Conservation (phyloP, 2,797 vertebrate genomes). For the Linurgus olivaceus region DNA sequence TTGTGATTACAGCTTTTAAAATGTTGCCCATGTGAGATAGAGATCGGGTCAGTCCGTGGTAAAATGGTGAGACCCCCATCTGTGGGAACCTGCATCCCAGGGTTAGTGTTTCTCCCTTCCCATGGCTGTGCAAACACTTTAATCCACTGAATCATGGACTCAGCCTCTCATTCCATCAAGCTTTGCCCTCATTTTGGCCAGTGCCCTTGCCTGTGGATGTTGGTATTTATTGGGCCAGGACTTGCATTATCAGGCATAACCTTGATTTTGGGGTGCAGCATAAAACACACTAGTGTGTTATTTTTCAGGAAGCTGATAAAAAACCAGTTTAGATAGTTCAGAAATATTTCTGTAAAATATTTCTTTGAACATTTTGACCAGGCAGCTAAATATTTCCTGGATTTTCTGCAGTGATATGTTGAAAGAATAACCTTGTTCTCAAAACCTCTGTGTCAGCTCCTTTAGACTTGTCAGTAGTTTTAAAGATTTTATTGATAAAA, state of each 20-base stretch:
- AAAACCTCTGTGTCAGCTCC: slow-evolving; percentile 24
- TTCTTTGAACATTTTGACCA: not conserved
- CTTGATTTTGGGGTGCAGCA: not conserved
- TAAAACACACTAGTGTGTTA: fast-evolving
- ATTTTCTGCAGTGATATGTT: not conserved
- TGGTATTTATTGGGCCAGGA: not conserved
- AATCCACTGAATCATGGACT: not conserved
- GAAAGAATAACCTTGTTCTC: slow-evolving; percentile 1
- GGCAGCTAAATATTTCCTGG: not conserved
- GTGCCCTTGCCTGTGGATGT: not conserved
- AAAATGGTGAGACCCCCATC: fast-evolving
- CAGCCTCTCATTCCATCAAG: not conserved
- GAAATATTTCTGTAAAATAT: not conserved
- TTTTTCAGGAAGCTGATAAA: not conserved
- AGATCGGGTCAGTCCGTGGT: fast-evolving
- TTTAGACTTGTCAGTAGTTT: not conserved
- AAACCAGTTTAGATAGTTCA: not conserved
- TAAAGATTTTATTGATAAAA: slow-evolving; percentile 22
- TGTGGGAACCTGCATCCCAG: fast-evolving
- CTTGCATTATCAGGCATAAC: fast-evolving
- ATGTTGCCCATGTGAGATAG: fast-evolving
- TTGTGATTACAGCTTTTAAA: fast-evolving
- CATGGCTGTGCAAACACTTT: not conserved
- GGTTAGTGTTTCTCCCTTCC: fast-evolving
- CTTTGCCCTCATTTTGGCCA: not conserved